Evolutionary conservation across 2,113 vertebrate genomes (phyloP), one percentile per base, ranked within the genome.

Genomic region (Zingel zingel): DNA sequence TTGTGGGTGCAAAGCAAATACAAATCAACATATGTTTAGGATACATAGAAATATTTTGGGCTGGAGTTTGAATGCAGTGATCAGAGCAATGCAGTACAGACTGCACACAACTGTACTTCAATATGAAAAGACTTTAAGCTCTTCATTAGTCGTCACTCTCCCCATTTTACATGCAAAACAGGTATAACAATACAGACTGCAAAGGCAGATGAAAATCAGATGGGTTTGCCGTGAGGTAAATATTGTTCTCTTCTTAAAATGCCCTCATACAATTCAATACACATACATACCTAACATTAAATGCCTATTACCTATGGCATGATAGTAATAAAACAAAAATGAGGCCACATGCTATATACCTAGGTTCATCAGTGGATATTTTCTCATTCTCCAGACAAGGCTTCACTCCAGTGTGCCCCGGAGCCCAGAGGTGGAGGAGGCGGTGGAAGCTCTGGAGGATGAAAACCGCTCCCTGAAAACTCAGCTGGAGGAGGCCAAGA

Each of bases 401-500:
- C 87, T 94, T 69, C 93, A 94, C 21, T 93, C 92, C 72, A 92
- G 84, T 7, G 12, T 70, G 5, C 68, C 89, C 0, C 84, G 79
- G 11, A 91, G 66, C 72, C 74, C 86, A 0, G 91, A 86, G 2
- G 27, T 62, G 0, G 92, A 94, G 62, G 91, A 94, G 61, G 94
- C 92, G 25, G 86, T 97, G 89, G 94, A 96, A 21, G 95, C 92
- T 77, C 92, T 98, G 92, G 94, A 96, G 66, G 83, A 96, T 3
- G 96, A 95, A 48, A 97, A 96, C 89, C 88, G 96, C 16, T 85
- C 88, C 0, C 93, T 99, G 91, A 97, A 96, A 89, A 84, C 72
- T 0, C 95, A 95, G 25, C 90, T 99, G 90, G 97, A 98, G 0
- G 98, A 99, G 80, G 85, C 86, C n/a, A 90, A 87, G 63, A 84